Percentiles rank a stretch among this genome's conserved stretches.
Evolutionary conservation across 2,113 vertebrate species (phyloP).

Genomic region (Ptilonorhynchus violaceus): DNA sequence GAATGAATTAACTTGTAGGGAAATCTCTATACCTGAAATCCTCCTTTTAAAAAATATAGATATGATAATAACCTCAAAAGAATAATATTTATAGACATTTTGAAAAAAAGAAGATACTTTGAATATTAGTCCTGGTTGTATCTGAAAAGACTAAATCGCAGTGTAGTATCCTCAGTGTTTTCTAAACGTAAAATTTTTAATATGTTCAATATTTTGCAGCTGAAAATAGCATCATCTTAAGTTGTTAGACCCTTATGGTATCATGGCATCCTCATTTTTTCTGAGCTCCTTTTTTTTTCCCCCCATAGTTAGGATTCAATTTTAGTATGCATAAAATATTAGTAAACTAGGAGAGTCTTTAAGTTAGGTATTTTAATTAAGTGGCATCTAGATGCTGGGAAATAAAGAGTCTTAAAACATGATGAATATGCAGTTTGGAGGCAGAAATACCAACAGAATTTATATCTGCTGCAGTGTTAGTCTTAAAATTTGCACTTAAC

Average conservation of each 20-base stretch:
- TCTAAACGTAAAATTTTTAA: not conserved
- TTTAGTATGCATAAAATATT: not conserved
- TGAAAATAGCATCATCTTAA: not conserved
- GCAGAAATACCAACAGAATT: not conserved
- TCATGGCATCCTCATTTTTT: not conserved
- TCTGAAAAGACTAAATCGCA: not conserved
- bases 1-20: not conserved
- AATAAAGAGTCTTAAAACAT: not conserved
- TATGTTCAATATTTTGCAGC: not conserved
- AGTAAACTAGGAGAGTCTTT: not conserved
- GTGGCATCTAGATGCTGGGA: not conserved
- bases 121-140: not conserved
- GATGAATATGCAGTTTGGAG: not conserved
- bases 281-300: not conserved
- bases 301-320: not conserved
- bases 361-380: not conserved
- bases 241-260: not conserved
- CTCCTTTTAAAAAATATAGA: not conserved
- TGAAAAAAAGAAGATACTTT: not conserved
- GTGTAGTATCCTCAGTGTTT: not conserved
- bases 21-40: not conserved
- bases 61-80: not conserved
- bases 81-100: not conserved
- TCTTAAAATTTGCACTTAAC: not conserved
- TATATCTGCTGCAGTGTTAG: not conserved